These are phyloP conservation scores for Lepidochitona cinerea DNA, from an alignment of 2,888 invertebrate species.

Conservation along the genomic window DNA sequence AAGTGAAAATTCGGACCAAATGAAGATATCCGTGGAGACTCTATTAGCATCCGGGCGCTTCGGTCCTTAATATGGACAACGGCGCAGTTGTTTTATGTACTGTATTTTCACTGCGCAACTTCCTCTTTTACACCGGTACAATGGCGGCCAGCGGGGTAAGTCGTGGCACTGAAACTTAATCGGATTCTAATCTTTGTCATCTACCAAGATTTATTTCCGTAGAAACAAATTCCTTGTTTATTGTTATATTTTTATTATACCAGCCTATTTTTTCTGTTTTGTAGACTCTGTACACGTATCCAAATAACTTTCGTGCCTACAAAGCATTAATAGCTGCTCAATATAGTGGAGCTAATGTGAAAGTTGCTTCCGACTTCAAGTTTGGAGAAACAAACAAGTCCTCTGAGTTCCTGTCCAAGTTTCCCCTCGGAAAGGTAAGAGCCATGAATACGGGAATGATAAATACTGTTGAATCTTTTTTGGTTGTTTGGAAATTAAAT, in stretches of 20 bases:
- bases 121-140: slow-evolving; percentile 59
- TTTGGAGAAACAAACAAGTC: slow-evolving; percentile 95
- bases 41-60: slow-evolving; percentile 1
- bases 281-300: slow-evolving; percentile 97
- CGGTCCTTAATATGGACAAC: slow-evolving; percentile 6
- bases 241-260: neutral
- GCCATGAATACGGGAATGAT: neutral
- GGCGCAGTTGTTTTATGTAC: neutral
- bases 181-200: neutral
- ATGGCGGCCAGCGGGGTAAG: slow-evolving; percentile 75
- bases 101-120: slow-evolving; percentile 34
- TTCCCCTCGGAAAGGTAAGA: slow-evolving; percentile 96
- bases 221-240: neutral
- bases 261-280: slow-evolving; percentile 28
- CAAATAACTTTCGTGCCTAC: slow-evolving; percentile 97
- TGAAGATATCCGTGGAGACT: neutral
- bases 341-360: slow-evolving; percentile 84
- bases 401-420: slow-evolving; percentile 89
- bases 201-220: neutral
- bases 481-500: no score
- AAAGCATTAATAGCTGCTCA: slow-evolving; percentile 98
- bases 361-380: slow-evolving; percentile 77
- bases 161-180: neutral
- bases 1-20: neutral
- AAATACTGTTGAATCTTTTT: no score